These are phyloP conservation scores for Platyscapa corneri DNA, from an alignment of 1,140 invertebrate species.

Conservation along the genomic window DNA sequence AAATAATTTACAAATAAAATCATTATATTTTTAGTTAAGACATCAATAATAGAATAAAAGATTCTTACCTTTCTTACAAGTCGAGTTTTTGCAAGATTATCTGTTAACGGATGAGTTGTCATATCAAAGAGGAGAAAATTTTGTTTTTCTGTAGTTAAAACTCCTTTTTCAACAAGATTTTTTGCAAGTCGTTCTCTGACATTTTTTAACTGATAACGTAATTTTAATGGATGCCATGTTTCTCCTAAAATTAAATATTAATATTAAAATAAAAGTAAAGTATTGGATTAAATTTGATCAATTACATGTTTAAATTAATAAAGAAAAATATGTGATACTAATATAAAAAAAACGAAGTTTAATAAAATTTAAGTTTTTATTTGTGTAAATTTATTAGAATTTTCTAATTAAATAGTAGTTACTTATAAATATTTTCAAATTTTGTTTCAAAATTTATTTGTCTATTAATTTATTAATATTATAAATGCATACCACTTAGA, in stretches of 20 bases:
- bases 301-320: neutral
- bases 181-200: constrained; percentile 99
- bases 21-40: neutral
- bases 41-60: neutral
- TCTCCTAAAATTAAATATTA: constrained; percentile 82
- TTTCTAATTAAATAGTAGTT: too few relatives aligned
- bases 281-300: too few relatives aligned
- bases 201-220: constrained; percentile 98
- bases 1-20: neutral
- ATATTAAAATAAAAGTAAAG: neutral
- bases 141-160: constrained; percentile 99
- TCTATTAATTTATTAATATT: constrained; percentile 30
- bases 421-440: neutral
- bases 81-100: constrained; percentile 95
- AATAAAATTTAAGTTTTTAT: too few relatives aligned
- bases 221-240: constrained; percentile 99
- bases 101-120: constrained; percentile 99
- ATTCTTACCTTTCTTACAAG: constrained; percentile 93
- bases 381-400: too few relatives aligned
- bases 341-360: too few relatives aligned
- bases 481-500: constrained; percentile 87
- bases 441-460: neutral
- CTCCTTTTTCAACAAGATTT: constrained; percentile 99
- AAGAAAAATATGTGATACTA: too few relatives aligned
- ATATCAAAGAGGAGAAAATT: constrained; percentile 99